Conservation (phyloP, 35 echinoderm and acorn worm species). For the Amphiura filiformis region DNA sequence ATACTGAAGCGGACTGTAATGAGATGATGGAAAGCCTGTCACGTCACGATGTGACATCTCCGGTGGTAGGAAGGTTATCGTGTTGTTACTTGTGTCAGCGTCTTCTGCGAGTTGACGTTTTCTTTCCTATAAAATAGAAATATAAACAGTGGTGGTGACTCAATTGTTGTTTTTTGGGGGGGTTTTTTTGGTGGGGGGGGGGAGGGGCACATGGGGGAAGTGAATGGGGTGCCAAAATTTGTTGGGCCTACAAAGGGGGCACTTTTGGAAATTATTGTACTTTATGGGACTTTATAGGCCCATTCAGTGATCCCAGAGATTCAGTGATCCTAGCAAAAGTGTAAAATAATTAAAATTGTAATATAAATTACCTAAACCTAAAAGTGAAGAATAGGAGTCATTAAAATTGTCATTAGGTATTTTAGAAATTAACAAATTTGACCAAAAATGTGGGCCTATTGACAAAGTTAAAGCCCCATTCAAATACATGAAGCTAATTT, state of each 20-base stretch:
- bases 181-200: not conserved
- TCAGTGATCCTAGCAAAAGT: too few relatives aligned
- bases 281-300: too few relatives aligned
- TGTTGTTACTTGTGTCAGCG: not conserved
- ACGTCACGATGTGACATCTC: not conserved
- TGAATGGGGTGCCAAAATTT: not conserved
- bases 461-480: too few relatives aligned
- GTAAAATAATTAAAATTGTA: too few relatives aligned
- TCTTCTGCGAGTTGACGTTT: conserved; percentile 6
- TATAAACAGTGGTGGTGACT: not conserved
- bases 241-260: not conserved
- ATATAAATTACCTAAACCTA: too few relatives aligned
- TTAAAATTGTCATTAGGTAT: too few relatives aligned
- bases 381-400: too few relatives aligned
- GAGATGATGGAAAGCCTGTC: not conserved
- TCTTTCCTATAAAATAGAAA: not conserved
- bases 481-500: too few relatives aligned
- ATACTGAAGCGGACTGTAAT: not conserved
- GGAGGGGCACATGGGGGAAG: not conserved
- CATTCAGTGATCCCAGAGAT: too few relatives aligned
- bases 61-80: conserved; percentile 29
- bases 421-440: too few relatives aligned
- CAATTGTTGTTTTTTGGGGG: too few relatives aligned
- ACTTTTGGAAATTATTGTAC: not conserved
- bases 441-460: too few relatives aligned